Evolutionary conservation across 2,888 invertebrate species (phyloP).

Genomic region (Hecatera dysodea): DNA sequence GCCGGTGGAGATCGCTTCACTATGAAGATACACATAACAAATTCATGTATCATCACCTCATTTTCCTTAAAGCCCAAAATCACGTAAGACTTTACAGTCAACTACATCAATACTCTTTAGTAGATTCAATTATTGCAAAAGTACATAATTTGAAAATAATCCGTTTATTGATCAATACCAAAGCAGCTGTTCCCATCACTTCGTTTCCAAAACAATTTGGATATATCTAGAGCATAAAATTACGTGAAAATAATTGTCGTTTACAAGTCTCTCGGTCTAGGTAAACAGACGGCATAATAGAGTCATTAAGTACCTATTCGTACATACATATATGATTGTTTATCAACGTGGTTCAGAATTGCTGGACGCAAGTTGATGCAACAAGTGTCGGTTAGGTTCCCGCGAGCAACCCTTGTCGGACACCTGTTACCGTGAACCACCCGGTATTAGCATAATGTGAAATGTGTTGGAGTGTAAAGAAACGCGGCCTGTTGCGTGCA

Average conservation of each 20-base stretch:
- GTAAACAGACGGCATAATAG: slow-evolving; percentile 66
- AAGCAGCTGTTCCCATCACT: slow-evolving; percentile 52
- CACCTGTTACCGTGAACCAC: slow-evolving; percentile 80
- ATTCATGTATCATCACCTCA: slow-evolving; percentile 39
- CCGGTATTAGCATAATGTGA: slow-evolving; percentile 71
- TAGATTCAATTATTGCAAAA: slow-evolving; percentile 42
- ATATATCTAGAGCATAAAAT: slow-evolving; percentile 41
- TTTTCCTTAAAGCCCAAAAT: slow-evolving; percentile 28
- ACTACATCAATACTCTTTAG: background rate
- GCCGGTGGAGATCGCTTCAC: slow-evolving; percentile 68
- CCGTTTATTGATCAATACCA: slow-evolving; percentile 14
- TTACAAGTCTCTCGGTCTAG: slow-evolving; percentile 39
- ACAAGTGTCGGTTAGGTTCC: slow-evolving; percentile 80
- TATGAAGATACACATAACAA: slow-evolving; percentile 54
- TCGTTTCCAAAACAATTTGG: slow-evolving; percentile 28
- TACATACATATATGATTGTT: slow-evolving; percentile 54
- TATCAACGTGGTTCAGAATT: slow-evolving; percentile 63
- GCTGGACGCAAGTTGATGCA: slow-evolving; percentile 66
- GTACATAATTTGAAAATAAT: slow-evolving; percentile 39
- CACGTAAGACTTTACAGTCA: background rate
- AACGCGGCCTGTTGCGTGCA: slow-evolving; percentile 61
- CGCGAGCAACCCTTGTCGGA: slow-evolving; percentile 74
- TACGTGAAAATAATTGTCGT: slow-evolving; percentile 36
- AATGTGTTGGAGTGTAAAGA: slow-evolving; percentile 65
- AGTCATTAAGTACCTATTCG: slow-evolving; percentile 62